phyloP scores from a whole-genome alignment of 2,797 vertebrate genomes.

The Petrocephalus schoutedeni region DNA sequence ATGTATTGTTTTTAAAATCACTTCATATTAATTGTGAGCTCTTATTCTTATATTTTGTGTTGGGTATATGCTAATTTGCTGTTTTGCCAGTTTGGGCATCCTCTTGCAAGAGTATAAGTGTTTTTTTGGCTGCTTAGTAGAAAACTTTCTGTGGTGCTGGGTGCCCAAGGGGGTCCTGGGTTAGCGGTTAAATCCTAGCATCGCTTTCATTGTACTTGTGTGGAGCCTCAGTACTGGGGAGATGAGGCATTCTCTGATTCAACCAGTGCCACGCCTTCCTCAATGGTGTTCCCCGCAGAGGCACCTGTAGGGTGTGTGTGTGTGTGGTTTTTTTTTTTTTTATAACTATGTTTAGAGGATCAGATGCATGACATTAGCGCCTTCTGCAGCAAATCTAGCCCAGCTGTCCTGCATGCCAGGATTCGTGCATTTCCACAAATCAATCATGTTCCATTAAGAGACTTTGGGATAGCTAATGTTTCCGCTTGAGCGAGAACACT shows the following conservation, averaged over 20 bases:
- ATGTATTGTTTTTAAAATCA: not conserved
- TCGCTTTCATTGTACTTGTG: not conserved
- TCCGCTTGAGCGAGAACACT: conserved; percentile 11
- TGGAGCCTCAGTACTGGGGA: not conserved
- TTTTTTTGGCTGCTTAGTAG: not conserved
- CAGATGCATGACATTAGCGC: not conserved
- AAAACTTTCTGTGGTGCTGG: not conserved
- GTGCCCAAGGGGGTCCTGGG: not conserved
- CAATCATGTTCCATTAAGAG: not conserved
- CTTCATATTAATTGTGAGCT: not conserved
- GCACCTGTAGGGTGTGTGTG: not conserved
- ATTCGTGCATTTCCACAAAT: not conserved
- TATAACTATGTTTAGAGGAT: not conserved
- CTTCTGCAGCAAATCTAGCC: not conserved
- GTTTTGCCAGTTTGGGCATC: not conserved
- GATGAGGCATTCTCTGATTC: not conserved
- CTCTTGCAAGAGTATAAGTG: not conserved
- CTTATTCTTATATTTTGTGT: not conserved
- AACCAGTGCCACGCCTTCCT: not conserved
- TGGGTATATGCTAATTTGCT: not conserved
- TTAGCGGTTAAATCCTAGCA: not conserved
- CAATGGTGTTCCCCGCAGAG: not conserved
- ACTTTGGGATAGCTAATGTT: not conserved
- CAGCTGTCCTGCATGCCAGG: not conserved
- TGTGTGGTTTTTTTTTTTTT: not conserved